Evolutionary conservation across 2,888 invertebrate species (phyloP).

Genomic region (Neoscelio sp.): DNA sequence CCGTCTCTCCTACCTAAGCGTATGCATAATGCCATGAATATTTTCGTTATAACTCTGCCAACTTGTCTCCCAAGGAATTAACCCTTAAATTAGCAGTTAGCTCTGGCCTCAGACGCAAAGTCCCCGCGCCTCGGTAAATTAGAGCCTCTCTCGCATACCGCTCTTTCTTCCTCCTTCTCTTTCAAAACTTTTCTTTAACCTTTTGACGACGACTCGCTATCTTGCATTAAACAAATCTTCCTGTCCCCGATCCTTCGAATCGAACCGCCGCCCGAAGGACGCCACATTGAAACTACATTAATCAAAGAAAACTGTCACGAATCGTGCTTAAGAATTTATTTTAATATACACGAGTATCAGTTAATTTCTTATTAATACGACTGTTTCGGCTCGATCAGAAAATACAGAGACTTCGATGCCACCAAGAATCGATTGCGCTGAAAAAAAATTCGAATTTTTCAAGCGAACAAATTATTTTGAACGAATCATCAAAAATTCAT

Average conservation of each 20-base stretch:
- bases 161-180: constrained; percentile 69
- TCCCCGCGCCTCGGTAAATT: constrained; percentile 82
- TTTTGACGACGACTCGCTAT: constrained; percentile 61
- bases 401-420: constrained; percentile 66
- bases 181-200: constrained; percentile 75
- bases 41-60: constrained; percentile 83
- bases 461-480: no score
- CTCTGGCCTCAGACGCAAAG: constrained; percentile 81
- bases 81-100: constrained; percentile 84
- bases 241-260: constrained; percentile 21
- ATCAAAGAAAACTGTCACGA: not conserved
- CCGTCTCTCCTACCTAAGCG: constrained; percentile 79
- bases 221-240: constrained; percentile 61
- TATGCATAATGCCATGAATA: constrained; percentile 84
- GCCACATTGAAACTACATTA: constrained; percentile 27
- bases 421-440: constrained; percentile 48
- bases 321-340: not conserved
- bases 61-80: constrained; percentile 83
- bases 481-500: no score
- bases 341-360: not conserved
- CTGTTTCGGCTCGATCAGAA: constrained; percentile 4
- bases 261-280: constrained; percentile 1
- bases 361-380: constrained; percentile 36
- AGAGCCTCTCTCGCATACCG: constrained; percentile 71
- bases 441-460: constrained; percentile 28